These are phyloP conservation scores for Eulithis testata DNA, from an alignment of 2,888 invertebrate genomes.

Conservation along the genomic window DNA sequence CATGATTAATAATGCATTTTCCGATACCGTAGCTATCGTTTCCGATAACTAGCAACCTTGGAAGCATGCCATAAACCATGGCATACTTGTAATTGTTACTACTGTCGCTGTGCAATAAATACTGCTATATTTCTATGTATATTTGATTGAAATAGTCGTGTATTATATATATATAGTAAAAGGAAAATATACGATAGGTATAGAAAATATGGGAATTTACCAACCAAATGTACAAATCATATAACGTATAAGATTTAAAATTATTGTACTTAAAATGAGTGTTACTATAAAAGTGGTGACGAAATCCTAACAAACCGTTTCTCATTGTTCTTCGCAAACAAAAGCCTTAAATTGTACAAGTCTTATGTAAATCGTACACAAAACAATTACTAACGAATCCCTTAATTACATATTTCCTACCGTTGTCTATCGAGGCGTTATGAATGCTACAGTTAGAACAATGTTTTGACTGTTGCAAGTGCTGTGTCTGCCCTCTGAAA, in stretches of 20 bases:
- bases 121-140: not conserved
- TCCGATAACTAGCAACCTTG: conserved; percentile 55
- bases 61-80: conserved; percentile 43
- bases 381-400: conserved; percentile 56
- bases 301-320: conserved; percentile 14
- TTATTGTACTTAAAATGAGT: not conserved
- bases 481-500: conserved; percentile 45
- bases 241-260: not conserved
- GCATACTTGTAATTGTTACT: conserved; percentile 32
- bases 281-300: not conserved
- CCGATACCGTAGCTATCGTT: conserved; percentile 47
- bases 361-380: conserved; percentile 51
- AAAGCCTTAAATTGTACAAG: conserved; percentile 42
- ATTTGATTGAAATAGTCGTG: conserved; percentile 4
- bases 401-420: conserved; percentile 62
- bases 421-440: conserved; percentile 66
- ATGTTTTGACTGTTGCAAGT: conserved; percentile 74
- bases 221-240: no score
- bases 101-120: conserved; percentile 22
- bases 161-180: not conserved
- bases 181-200: not conserved
- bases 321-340: conserved; percentile 35
- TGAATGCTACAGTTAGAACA: conserved; percentile 49
- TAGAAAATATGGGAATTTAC: no score
- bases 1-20: conserved; percentile 52